phyloP scores from a whole-genome alignment of 2,797 vertebrate species.

The Clarias fuscus region DNA sequence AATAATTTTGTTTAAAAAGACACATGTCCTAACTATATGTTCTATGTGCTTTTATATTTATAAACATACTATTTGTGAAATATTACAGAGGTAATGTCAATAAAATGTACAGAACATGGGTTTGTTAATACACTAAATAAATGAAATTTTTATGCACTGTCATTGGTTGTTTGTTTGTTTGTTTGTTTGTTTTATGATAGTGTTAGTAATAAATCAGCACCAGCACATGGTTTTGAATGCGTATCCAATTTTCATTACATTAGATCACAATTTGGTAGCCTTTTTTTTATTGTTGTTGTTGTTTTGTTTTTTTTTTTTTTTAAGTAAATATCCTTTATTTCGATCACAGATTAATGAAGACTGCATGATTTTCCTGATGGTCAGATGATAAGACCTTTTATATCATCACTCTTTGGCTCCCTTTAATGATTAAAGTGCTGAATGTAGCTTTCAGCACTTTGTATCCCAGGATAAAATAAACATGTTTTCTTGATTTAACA shows the following conservation, averaged over 20 bases:
- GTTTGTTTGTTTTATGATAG: constrained; percentile 24
- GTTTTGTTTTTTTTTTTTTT: neutral
- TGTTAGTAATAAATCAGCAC: neutral
- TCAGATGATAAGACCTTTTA: neutral
- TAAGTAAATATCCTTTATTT: neutral
- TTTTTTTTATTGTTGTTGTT: neutral
- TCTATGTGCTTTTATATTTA: constrained; percentile 82
- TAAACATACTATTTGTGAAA: constrained; percentile 79
- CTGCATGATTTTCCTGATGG: neutral
- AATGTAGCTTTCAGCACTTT: constrained; percentile 5
- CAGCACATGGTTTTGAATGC: neutral
- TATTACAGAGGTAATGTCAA: constrained; percentile 72
- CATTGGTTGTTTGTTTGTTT: constrained; percentile 58
- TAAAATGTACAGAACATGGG: constrained; percentile 75
- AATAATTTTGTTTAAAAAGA: constrained; percentile 56
- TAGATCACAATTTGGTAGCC: neutral
- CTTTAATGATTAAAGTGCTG: neutral
- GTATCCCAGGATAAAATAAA: neutral
- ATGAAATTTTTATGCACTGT: constrained; percentile 79
- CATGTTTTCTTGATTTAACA: neutral
- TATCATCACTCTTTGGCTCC: neutral
- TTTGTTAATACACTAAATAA: constrained; percentile 84
- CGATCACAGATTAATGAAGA: too few relatives aligned
- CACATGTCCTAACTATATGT: constrained; percentile 58
- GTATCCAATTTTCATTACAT: neutral